Evolutionary conservation across 2,113 vertebrate genomes (phyloP).

Genomic region (Xenopus tropicalis): UCB_Xtro_10.0 CM004447.2:13476501-13477000

Average conservation of each 20-base stretch:
- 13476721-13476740: neutral
- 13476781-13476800: neutral
- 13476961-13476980: constrained; percentile 56
- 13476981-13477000: constrained; percentile 46
- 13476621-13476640: constrained; percentile 45
- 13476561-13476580: constrained; percentile 30
- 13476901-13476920: constrained; percentile 76
- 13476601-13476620: constrained; percentile 65
- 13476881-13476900: constrained; percentile 83
- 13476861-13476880: constrained; percentile 78
- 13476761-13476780: constrained; percentile 32
- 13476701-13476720: constrained; percentile 50
- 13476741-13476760: constrained; percentile 10
- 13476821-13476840: constrained; percentile 69
- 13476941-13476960: constrained; percentile 73
- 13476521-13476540: constrained; percentile 72
- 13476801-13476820: constrained; percentile 55
- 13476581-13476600: constrained; percentile 60
- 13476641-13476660: constrained; percentile 18
- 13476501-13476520: constrained; percentile 81
- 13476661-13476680: constrained; percentile 65
- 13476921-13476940: constrained; percentile 68
- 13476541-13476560: constrained; percentile 39
- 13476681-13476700: constrained; percentile 47
- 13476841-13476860: constrained; percentile 75